Evolutionary conservation across 2,888 invertebrate genomes (phyloP), one percentile per base, ranked within the genome.

Genomic region (Leptinotarsa peninsularis): DNA sequence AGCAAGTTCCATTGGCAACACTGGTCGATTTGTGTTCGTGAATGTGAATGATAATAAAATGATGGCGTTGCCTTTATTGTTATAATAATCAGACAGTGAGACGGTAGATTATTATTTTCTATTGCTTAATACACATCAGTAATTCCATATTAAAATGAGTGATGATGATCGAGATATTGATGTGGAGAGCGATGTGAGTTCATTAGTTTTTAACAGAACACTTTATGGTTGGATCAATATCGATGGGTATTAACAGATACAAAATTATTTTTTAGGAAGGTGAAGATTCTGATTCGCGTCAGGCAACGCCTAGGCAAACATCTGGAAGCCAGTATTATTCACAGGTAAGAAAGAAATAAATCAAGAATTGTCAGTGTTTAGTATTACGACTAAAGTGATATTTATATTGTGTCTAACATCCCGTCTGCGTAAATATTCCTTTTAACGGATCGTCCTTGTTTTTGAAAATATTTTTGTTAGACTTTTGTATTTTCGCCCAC

Each of bases 141-240:
- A 33, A 17, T 33, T 10, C 63, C 63, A 54, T 52, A 69, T 27
- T 76, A 82, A 81, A 85, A 97, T 97, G 96, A 97, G 97, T 89
- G 97, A 97, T 90, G 97, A 97, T 89, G 97, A 97, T 89, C 92
- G 96, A 85, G 97, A 97, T 89, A 95, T 97, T 89, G 97, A 97
- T 89, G 95, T 96, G 86, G 96, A 97, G 91, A 97, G 97, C 91
- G 97, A 97, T 91, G 97, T 97, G 91, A 93, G 95, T 93, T 84
- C 86, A 66, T 66, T 63, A 71, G 68, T 76, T 72, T 71, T 73
- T 63, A 76, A 63, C 74, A 74, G 67, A 56, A 72, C 49, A 63
- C 71, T n/a, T 49, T 21, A 17, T 66, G 43, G 10, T 43, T 43
- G 73, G 75, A 73, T 76, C 76, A 76, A 76, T 73, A 76, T n/a